These are phyloP conservation scores for Acridotheres tristis DNA, from an alignment of 2,797 vertebrate species.

Conservation along the genomic window DNA sequence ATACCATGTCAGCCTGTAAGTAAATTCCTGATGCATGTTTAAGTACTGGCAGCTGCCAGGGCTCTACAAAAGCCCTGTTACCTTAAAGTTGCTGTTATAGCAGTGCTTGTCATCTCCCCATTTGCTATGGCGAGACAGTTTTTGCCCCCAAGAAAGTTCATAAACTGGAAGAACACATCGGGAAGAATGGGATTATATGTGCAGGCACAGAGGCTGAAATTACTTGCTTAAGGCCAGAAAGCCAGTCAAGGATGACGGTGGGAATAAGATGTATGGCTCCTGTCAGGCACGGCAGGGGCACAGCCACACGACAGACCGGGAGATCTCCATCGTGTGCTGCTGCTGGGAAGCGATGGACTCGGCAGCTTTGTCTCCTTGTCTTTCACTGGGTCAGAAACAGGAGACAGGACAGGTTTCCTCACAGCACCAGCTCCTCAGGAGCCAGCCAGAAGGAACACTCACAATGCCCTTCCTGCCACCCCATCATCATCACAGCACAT, in stretches of 20 bases:
- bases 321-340: background rate
- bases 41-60: background rate
- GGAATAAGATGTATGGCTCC: background rate
- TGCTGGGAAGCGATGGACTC: rapidly evolving
- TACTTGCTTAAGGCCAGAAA: background rate
- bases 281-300: background rate
- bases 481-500: background rate
- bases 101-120: background rate
- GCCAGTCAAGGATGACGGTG: background rate
- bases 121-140: background rate
- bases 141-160: background rate
- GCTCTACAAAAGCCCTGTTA: background rate
- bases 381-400: background rate
- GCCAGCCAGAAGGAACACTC: background rate
- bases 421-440: background rate
- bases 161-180: background rate
- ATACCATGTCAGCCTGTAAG: background rate
- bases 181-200: background rate
- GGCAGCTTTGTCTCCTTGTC: background rate
- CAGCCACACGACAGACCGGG: rapidly evolving
- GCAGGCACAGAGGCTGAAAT: background rate
- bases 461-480: rapidly evolving
- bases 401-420: background rate
- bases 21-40: background rate
- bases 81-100: background rate